Conservation (phyloP, 2,113 vertebrate genomes). For the Ochotona curzoniae region DNA sequence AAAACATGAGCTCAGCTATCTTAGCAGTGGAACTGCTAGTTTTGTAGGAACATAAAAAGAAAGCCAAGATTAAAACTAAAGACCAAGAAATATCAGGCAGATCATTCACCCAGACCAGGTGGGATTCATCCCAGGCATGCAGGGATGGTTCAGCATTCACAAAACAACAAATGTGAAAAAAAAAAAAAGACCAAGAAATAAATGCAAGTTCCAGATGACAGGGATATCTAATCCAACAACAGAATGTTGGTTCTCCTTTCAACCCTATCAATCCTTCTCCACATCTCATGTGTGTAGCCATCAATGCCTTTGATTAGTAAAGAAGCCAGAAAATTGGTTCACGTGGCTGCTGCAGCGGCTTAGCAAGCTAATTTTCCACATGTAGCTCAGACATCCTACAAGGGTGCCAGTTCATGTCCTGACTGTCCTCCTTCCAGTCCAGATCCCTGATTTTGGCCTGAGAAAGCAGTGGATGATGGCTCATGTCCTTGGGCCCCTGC, state of each 20-base stretch:
- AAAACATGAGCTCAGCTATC: neutral
- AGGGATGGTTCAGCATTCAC: no score
- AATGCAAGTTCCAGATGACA: neutral
- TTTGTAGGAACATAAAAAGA: conserved; percentile 35
- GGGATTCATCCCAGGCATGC: no score
- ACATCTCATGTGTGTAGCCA: neutral
- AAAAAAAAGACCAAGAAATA: conserved; percentile 9
- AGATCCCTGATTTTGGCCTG: no score
- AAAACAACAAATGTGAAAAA: no score
- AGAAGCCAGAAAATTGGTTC: neutral
- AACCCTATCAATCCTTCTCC: neutral
- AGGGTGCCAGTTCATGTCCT: no score
- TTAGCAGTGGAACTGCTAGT: neutral
- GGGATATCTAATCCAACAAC: neutral
- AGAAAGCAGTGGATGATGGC: no score
- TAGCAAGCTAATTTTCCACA: no score
- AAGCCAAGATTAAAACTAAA: conserved; percentile 25
- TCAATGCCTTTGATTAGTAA: neutral
- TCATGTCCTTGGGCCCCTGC: no score
- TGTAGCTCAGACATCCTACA: no score
- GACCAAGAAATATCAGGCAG: neutral
- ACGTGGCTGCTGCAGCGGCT: no score
- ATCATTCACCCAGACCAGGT: no score
- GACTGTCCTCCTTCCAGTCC: no score
- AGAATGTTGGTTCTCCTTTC: neutral